Evolutionary conservation across 30 jellyfish, hydroid and myxozoan species (phyloP).

Genomic region (Pelagia noctiluca): DNA sequence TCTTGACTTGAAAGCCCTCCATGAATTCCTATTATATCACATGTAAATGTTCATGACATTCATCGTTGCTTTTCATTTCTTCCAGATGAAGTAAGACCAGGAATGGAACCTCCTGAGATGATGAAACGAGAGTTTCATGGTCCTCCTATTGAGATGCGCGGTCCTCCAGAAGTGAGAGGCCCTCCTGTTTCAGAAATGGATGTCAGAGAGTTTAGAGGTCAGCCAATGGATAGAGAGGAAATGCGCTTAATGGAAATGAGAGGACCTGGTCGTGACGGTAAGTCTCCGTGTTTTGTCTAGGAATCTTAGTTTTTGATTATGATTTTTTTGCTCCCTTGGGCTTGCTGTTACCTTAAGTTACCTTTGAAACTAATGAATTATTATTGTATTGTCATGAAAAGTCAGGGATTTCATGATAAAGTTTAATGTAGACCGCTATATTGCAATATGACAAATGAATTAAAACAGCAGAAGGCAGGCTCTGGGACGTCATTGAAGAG

Average conservation of each 20-base stretch:
- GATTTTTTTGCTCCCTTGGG: too few relatives aligned
- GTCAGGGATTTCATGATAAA: too few relatives aligned
- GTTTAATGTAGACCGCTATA: too few relatives aligned
- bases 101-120: constrained; percentile 45
- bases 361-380: too few relatives aligned
- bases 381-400: too few relatives aligned
- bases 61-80: background rate
- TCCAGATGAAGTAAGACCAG: constrained; percentile 63
- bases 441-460: too few relatives aligned
- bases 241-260: constrained; percentile 74
- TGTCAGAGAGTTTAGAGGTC: constrained; percentile 79
- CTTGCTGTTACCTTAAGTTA: too few relatives aligned
- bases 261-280: constrained; percentile 88
- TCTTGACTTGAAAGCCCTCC: too few relatives aligned
- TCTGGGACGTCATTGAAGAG: too few relatives aligned
- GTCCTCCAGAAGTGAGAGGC: constrained; percentile 74
- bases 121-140: constrained; percentile 69
- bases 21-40: too few relatives aligned
- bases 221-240: constrained; percentile 88
- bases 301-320: background rate
- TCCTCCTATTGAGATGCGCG: constrained; percentile 47
- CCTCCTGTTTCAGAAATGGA: constrained; percentile 80
- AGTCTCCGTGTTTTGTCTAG: background rate
- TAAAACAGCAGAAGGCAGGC: too few relatives aligned
- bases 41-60: too few relatives aligned